These are phyloP conservation scores for Cottus gobio DNA, from an alignment of 2,113 vertebrate species.

Conservation along the genomic window DNA sequence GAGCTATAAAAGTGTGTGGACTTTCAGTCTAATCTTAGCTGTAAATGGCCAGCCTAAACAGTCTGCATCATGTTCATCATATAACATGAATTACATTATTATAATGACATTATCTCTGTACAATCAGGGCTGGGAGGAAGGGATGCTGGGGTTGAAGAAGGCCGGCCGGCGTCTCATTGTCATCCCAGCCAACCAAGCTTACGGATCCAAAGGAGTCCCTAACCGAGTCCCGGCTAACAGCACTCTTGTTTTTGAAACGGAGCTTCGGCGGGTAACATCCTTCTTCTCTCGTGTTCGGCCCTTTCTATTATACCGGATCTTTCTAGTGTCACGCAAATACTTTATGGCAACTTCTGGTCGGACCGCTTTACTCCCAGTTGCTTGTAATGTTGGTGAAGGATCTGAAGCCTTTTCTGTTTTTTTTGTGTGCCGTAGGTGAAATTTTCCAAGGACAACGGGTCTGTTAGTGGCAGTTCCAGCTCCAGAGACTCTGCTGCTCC, in stretches of 20 bases:
- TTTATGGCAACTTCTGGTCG: not conserved
- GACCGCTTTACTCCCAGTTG: not conserved
- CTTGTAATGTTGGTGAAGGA: not conserved
- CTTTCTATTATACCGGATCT: not conserved
- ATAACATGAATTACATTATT: not conserved
- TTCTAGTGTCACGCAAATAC: not conserved
- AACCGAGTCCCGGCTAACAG: slow-evolving; percentile 88
- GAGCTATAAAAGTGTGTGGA: too few species aligned
- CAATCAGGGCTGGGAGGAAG: slow-evolving; percentile 94
- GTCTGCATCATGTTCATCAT: not conserved
- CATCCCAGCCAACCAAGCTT: slow-evolving; percentile 87
- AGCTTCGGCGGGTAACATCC: slow-evolving; percentile 86
- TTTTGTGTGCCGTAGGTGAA: slow-evolving; percentile 85
- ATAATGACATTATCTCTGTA: not conserved
- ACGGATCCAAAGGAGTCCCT: slow-evolving; percentile 88
- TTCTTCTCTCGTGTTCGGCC: not conserved
- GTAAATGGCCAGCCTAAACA: not conserved
- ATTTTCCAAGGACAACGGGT: slow-evolving; percentile 85
- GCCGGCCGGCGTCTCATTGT: slow-evolving; percentile 88
- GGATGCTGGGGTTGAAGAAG: slow-evolving; percentile 94
- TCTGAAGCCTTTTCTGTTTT: not conserved
- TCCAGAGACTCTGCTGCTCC: slow-evolving; percentile 87
- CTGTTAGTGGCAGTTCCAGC: slow-evolving; percentile 82
- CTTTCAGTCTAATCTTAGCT: not conserved
- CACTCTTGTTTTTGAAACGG: slow-evolving; percentile 90